Base-by-base conservation (phyloP, 1,140 invertebrate genomes). In the Physella acuta region DNA sequence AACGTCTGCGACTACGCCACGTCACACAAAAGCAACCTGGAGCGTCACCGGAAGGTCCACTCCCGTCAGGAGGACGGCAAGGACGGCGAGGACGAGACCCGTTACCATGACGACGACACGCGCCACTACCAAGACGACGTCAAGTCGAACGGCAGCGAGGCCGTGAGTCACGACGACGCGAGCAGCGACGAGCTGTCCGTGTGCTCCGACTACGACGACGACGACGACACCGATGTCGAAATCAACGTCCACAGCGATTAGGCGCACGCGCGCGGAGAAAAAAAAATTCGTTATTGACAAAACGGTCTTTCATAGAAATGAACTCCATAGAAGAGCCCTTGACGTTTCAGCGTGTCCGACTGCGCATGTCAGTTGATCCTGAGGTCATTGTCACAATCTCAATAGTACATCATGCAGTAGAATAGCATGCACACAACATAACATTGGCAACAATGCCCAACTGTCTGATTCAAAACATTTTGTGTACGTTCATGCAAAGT, bases 11-110 rank as follows among this genome's bases (percentile, higher is more conserved):
- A 80, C 64, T 87, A 87, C 71, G 84, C 83, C 26, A 86, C 86
- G n/a, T 86, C 84, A 70, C 86, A 87, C 76, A 87, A 87, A 71
- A 85, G 84, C 65, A 87, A 87, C 70, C 74, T 87, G 58, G 84
- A 87, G 66, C 77, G 86, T 20, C 86, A 87, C 73, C 74, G 78
- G 49, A 81, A 81, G 53, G 80, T 84, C 59, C 81, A 82, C 64
- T 71, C 73, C 17, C 71, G 79, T 49, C 76, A 76, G 33, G 76
- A 78, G 20, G 75, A 75, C n/a, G 71, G 68, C 34, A 65, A 68
- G 37, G 52, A 68, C 28, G 71, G 63, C 34, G 61, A 68, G 26
- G 66, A 69, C 24, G 56, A 34, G 16, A 28, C 61, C 24, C 24
- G 63, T 33, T 56, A 65, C 65, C 59, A 36, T 49, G 52, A 31